A percentile compares a stretch with the other conserved stretches of the same genome.
phyloP scores from a whole-genome alignment of 2,888 invertebrate genomes.

The Amblyjoppa proteus region DNA sequence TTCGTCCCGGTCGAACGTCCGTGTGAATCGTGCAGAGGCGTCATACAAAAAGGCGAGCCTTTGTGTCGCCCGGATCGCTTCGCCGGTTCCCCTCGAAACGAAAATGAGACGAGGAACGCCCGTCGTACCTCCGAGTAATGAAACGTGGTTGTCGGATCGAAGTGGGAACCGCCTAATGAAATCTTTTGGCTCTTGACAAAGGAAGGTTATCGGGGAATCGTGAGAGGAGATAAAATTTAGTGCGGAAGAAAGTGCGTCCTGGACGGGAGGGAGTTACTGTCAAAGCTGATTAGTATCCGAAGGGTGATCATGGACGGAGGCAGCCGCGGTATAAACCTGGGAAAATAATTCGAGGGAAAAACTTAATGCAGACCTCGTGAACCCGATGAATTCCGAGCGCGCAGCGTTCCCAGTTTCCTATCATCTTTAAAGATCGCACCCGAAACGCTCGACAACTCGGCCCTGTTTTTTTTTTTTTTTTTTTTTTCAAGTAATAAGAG shows the following conservation, averaged over 20 bases:
- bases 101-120: slow-evolving; percentile 25
- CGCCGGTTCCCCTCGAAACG: neutral
- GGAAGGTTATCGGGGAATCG: slow-evolving; percentile 7
- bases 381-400: neutral
- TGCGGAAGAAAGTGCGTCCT: slow-evolving; percentile 16
- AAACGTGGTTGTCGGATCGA: slow-evolving; percentile 42
- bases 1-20: neutral
- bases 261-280: neutral
- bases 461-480: too few species aligned
- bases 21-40: slow-evolving; percentile 20
- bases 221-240: slow-evolving; percentile 38
- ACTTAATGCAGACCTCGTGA: neutral
- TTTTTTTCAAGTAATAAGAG: slow-evolving; percentile 25
- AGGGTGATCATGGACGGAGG: slow-evolving; percentile 1
- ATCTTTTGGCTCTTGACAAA: slow-evolving; percentile 37
- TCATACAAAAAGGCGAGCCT: slow-evolving; percentile 16
- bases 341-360: neutral
- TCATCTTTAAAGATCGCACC: slow-evolving; percentile 17
- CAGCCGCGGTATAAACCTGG: neutral
- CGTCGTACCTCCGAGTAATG: slow-evolving; percentile 34
- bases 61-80: slow-evolving; percentile 21
- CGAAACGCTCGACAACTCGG: slow-evolving; percentile 6
- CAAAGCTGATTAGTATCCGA: slow-evolving; percentile 29
- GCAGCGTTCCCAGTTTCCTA: neutral
- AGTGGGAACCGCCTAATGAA: slow-evolving; percentile 47